A percentile compares a stretch with the other conserved stretches of the same genome.
phyloP scores from a whole-genome alignment of 92 coral and sea anemone genomes.

The Plumapathes pennacea region DNA sequence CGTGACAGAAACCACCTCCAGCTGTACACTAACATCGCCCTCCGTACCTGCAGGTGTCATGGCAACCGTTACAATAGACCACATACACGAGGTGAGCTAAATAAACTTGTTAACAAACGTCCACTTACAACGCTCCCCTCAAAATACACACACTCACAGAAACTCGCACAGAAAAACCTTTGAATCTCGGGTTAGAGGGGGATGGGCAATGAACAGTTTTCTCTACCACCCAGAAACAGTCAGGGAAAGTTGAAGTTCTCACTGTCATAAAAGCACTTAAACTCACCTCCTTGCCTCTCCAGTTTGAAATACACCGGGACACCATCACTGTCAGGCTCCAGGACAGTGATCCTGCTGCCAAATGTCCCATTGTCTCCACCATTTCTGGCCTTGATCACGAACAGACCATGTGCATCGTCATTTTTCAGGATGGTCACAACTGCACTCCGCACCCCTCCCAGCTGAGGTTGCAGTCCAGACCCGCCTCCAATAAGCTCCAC shows the following conservation, averaged over 20 bases:
- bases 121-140: not conserved
- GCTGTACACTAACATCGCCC: conserved; percentile 62
- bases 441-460: conserved; percentile 52
- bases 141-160: too few species aligned
- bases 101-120: too few species aligned
- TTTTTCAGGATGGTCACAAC: conserved; percentile 78
- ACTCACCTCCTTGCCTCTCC: conserved; percentile 81
- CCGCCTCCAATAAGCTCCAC: conserved; percentile 66
- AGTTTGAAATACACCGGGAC: conserved; percentile 49
- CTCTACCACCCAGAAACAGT: too few species aligned
- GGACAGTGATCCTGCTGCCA: conserved; percentile 64
- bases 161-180: too few species aligned
- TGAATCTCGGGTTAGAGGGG: not conserved
- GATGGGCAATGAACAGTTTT: not conserved
- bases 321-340: conserved; percentile 52
- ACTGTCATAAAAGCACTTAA: not conserved
- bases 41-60: conserved; percentile 82
- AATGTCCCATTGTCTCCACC: conserved; percentile 63
- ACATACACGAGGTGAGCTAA: too few species aligned
- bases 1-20: conserved; percentile 33
- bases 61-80: not conserved
- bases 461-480: conserved; percentile 53
- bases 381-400: conserved; percentile 60
- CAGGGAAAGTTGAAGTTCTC: too few species aligned
- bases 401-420: conserved; percentile 88